Evolutionary conservation across 2,888 invertebrate species (phyloP).

Genomic region (Drosophila macrothrix): DNA sequence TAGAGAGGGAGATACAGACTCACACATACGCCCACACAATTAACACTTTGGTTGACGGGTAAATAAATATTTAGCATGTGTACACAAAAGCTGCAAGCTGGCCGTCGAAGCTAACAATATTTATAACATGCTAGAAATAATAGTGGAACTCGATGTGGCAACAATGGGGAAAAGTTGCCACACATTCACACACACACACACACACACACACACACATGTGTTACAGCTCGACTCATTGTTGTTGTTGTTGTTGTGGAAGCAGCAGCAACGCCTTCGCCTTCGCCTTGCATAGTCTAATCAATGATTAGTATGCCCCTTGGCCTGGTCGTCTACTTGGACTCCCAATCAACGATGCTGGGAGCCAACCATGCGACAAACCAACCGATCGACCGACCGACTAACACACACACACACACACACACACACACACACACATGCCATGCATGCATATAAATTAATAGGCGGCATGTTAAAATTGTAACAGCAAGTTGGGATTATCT

Average conservation of each 20-base stretch:
- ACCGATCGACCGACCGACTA: constrained; percentile 52
- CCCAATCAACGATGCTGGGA: constrained; percentile 56
- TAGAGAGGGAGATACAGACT: constrained; percentile 2
- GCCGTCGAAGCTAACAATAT: constrained; percentile 57
- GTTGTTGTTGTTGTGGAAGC: constrained; percentile 24
- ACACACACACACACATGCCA: constrained; percentile 10
- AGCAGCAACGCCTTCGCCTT: constrained; percentile 59
- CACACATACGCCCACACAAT: constrained; percentile 63
- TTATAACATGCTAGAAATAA: constrained; percentile 70
- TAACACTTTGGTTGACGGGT: constrained; percentile 71
- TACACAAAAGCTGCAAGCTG: constrained; percentile 26
- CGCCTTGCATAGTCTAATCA: constrained; percentile 64
- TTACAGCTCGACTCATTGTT: constrained; percentile 26
- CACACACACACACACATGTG: constrained; percentile 24
- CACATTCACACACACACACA: constrained; percentile 10
- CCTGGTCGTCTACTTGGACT: constrained; percentile 41
- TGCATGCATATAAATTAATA: constrained; percentile 32
- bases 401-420: constrained; percentile 7
- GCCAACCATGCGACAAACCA: constrained; percentile 14
- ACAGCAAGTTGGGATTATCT: constrained; percentile 8
- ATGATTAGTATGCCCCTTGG: constrained; percentile 65
- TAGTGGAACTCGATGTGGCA: constrained; percentile 56
- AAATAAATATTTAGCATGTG: constrained; percentile 74
- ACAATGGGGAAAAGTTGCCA: constrained; percentile 42
- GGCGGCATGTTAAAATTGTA: constrained; percentile 32